phyloP scores from a whole-genome alignment of 2,113 vertebrate species.

The Acrocephalus kingi region DNA sequence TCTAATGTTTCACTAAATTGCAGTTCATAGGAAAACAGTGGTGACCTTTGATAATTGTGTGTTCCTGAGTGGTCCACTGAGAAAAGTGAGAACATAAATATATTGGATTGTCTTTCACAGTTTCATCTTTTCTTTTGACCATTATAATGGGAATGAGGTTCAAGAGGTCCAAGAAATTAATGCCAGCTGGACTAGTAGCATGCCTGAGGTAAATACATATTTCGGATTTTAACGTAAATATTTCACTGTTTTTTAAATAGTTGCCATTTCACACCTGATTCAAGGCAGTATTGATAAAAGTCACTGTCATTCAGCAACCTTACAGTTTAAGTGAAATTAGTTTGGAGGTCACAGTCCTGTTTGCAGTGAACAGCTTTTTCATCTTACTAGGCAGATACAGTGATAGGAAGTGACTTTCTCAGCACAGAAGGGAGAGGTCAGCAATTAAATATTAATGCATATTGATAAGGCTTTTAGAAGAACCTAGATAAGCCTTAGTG shows the following conservation, averaged over 20 bases:
- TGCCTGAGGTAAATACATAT: conserved; percentile 82
- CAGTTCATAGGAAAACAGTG: neutral
- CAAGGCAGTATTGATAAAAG: neutral
- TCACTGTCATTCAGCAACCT: neutral
- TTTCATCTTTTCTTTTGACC: conserved; percentile 82
- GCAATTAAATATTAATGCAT: neutral
- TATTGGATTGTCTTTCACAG: conserved; percentile 70
- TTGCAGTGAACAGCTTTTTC: neutral
- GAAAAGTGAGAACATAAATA: conserved; percentile 4
- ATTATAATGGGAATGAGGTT: conserved; percentile 91
- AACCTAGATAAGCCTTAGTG: neutral
- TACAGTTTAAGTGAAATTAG: neutral
- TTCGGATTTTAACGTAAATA: neutral
- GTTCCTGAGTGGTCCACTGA: neutral
- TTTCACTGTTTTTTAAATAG: neutral
- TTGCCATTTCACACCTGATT: neutral
- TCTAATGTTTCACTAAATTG: neutral
- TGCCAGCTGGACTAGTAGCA: conserved; percentile 88
- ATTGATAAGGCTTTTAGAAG: neutral
- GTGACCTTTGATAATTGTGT: neutral
- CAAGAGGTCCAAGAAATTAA: conserved; percentile 88
- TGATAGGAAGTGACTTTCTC: neutral
- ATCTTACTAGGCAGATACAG: neutral
- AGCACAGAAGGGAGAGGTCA: neutral
- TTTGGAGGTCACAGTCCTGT: neutral